Conservation (phyloP, 37 sponge, comb jelly and placozoan genomes). For the Petrosia ficiformis region DNA sequence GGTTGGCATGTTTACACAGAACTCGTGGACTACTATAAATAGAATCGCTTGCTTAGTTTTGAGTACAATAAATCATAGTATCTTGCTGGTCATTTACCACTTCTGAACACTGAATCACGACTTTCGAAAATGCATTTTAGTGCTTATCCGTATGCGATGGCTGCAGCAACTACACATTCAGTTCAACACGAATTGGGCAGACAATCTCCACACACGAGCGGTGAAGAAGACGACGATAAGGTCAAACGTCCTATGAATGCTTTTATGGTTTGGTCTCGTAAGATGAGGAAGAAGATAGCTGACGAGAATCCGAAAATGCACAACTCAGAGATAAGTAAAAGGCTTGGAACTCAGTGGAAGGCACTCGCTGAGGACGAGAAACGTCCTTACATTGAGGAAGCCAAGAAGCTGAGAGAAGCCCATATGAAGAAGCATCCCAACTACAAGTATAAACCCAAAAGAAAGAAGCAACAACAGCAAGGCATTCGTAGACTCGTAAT, state of each 20-base stretch:
- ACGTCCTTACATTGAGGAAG: slow-evolving; percentile 93
- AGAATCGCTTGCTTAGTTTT: too few relatives aligned
- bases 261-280: slow-evolving; percentile 99
- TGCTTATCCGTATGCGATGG: background rate
- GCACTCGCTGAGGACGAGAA: slow-evolving; percentile 88
- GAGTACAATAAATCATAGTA: too few relatives aligned
- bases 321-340: slow-evolving; percentile 97
- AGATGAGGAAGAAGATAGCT: slow-evolving; percentile 94
- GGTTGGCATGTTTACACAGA: too few relatives aligned
- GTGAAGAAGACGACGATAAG: slow-evolving; percentile 85
- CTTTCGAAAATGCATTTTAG: too few relatives aligned
- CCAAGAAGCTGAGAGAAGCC: slow-evolving; percentile 84
- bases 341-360: slow-evolving; percentile 97
- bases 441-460: slow-evolving; percentile 99
- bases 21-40: too few relatives aligned
- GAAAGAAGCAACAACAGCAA: slow-evolving; percentile 81
- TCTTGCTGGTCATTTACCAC: too few relatives aligned
- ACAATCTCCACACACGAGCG: slow-evolving; percentile 2
- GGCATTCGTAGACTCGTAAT: slow-evolving; percentile 27
- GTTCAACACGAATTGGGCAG: background rate
- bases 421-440: slow-evolving; percentile 98
- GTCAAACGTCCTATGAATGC: slow-evolving; percentile 99
- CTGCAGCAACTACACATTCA: background rate
- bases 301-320: slow-evolving; percentile 99
- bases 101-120: too few relatives aligned